A percentile compares a stretch with the other conserved stretches of the same genome.
These are phyloP conservation scores for Vulpes vulpes DNA, from an alignment of 2,113 vertebrate genomes.

Conservation along the genomic window DNA sequence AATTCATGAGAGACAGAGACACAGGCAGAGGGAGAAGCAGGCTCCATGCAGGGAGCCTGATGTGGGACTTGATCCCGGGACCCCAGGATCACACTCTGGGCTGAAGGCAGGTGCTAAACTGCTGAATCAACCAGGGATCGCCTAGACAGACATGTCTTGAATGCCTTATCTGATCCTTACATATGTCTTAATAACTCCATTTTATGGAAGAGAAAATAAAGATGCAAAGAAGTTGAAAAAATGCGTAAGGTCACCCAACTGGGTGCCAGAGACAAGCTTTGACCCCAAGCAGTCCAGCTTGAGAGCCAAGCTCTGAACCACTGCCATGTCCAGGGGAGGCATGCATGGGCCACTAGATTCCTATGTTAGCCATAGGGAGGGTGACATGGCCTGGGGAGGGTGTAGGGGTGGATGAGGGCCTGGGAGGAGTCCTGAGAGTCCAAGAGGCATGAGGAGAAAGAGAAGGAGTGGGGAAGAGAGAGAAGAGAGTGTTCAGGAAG, in stretches of 20 bases:
- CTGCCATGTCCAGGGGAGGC: background rate
- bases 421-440: background rate
- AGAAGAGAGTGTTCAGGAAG: background rate
- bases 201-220: constrained; percentile 27
- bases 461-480: too few species aligned
- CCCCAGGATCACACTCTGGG: too few species aligned
- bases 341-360: background rate
- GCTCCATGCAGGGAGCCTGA: too few species aligned
- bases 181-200: background rate
- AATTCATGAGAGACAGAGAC: too few species aligned
- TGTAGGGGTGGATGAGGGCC: background rate
- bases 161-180: background rate
- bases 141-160: background rate
- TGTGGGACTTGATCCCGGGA: too few species aligned
- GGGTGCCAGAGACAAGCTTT: background rate
- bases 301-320: background rate
- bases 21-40: too few species aligned
- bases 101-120: too few species aligned
- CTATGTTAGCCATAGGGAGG: background rate
- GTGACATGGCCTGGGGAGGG: background rate
- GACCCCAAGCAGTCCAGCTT: background rate
- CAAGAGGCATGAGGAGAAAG: background rate
- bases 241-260: background rate
- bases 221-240: background rate
- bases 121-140: too few species aligned